phyloP scores from a whole-genome alignment of 2,888 invertebrate species.

The Lasioglossum lativentre region DNA sequence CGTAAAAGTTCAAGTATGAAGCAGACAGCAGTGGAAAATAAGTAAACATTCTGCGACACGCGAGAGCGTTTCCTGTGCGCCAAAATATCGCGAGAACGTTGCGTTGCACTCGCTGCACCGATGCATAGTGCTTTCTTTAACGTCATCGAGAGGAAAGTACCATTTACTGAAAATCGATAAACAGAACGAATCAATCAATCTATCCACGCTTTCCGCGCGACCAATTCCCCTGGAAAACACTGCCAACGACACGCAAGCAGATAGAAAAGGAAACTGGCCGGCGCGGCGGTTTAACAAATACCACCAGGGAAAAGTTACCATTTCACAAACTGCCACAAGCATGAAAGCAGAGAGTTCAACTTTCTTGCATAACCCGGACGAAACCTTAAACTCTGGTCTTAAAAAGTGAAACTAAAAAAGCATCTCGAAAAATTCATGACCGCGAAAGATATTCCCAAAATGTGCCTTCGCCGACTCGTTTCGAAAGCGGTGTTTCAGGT shows the following conservation, averaged over 20 bases:
- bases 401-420: background rate
- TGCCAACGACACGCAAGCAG: background rate
- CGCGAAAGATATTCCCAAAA: background rate
- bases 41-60: background rate
- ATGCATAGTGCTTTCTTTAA: background rate
- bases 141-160: background rate
- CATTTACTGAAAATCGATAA: background rate
- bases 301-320: background rate
- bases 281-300: background rate
- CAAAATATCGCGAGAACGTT: background rate
- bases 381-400: background rate
- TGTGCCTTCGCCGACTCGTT: background rate
- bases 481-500: background rate
- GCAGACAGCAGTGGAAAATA: too few relatives aligned
- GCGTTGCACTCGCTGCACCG: background rate
- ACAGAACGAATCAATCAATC: background rate
- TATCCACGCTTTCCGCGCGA: background rate
- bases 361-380: background rate
- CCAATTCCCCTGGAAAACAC: background rate
- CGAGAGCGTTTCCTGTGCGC: too few relatives aligned
- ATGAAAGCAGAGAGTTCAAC: background rate
- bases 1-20: background rate
- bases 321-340: background rate
- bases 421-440: background rate
- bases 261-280: background rate